Conservation (phyloP, 2,797 vertebrate genomes). For the Eurystomus glaucurus region DNA sequence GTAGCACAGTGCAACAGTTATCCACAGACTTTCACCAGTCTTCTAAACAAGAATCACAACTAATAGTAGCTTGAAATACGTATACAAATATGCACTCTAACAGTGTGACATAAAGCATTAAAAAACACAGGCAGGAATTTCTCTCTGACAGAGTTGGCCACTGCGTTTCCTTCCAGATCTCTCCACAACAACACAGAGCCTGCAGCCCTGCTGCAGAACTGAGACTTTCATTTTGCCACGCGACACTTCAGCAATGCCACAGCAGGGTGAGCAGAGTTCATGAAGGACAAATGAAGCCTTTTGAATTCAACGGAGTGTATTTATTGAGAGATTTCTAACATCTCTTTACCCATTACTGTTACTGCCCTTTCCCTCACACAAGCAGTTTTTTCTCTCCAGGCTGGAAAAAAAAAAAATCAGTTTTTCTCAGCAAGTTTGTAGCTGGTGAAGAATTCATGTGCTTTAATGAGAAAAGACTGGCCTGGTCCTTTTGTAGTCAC, state of each 20-base stretch:
- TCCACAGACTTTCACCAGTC: not conserved
- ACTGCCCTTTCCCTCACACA: not conserved
- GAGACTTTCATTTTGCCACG: not conserved
- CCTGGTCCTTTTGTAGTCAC: not conserved
- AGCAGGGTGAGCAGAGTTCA: not conserved
- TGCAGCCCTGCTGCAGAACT: not conserved
- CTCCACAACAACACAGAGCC: not conserved
- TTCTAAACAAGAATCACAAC: not conserved
- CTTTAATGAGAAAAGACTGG: not conserved
- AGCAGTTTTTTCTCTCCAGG: not conserved
- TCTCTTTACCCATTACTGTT: not conserved
- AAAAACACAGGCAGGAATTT: accelerated
- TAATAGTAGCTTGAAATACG: not conserved
- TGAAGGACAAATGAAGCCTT: not conserved
- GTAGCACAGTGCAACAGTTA: not conserved
- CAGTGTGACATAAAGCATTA: not conserved
- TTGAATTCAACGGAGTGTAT: not conserved
- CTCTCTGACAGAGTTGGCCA: not conserved
- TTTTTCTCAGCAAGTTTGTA: not conserved
- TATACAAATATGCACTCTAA: not conserved
- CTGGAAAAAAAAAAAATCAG: not conserved
- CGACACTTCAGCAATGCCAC: not conserved
- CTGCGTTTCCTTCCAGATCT: not conserved
- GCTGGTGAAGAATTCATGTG: not conserved
- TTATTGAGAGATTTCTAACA: slow-evolving; percentile 51